These are phyloP conservation scores for Dipodomys stephensi DNA, from an alignment of 2,113 vertebrate genomes.

Conservation along the genomic window DNA sequence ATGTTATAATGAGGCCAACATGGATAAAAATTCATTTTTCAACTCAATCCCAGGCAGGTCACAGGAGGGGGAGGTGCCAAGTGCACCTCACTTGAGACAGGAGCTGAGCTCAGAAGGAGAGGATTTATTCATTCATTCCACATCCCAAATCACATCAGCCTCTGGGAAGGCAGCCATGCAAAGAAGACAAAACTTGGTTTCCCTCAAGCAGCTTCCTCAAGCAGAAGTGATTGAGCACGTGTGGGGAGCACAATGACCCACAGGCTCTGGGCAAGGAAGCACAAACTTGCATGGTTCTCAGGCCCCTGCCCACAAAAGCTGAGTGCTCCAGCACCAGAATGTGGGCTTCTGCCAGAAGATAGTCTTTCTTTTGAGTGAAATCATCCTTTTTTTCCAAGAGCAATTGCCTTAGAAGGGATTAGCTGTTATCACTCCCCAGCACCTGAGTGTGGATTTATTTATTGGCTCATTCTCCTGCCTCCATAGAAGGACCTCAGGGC, in stretches of 20 bases:
- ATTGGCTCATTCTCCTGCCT: slow-evolving; percentile 61
- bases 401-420: slow-evolving; percentile 72
- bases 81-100: neutral
- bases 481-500: slow-evolving; percentile 51
- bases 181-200: slow-evolving; percentile 29
- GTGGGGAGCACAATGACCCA: neutral
- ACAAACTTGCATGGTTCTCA: neutral
- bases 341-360: slow-evolving; percentile 41
- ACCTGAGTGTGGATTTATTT: slow-evolving; percentile 72
- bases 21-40: slow-evolving; percentile 80
- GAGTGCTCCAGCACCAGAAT: neutral
- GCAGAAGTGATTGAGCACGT: neutral
- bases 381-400: slow-evolving; percentile 18
- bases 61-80: neutral
- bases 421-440: slow-evolving; percentile 72
- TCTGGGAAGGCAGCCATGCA: neutral
- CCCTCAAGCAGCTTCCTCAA: slow-evolving; percentile 51
- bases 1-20: slow-evolving; percentile 75
- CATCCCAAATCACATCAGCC: neutral
- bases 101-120: neutral
- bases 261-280: neutral
- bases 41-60: slow-evolving; percentile 67
- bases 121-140: neutral
- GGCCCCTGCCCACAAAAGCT: neutral
- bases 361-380: slow-evolving; percentile 63